These are phyloP conservation scores for Sphaeramia orbicularis DNA, from an alignment of 2,797 vertebrate species.

Conservation along the genomic window DNA sequence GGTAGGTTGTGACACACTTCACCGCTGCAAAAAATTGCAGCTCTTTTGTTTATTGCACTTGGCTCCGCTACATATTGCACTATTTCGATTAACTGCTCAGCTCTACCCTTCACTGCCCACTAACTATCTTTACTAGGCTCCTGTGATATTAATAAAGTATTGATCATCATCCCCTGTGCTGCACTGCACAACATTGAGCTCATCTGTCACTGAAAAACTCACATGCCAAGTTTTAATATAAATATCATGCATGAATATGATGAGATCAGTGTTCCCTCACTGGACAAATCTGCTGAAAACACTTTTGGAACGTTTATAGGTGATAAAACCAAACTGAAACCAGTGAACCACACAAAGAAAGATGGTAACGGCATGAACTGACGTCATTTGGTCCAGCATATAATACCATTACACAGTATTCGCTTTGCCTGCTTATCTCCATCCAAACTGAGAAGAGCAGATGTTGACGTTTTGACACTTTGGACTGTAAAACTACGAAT, in stretches of 20 bases:
- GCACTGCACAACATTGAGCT: no score
- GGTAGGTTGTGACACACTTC: no score
- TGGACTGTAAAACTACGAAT: constrained; percentile 21
- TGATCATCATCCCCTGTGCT: no score
- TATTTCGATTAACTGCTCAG: no score
- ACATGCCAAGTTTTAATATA: not conserved
- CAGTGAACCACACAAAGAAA: constrained; percentile 25
- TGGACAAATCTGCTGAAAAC: constrained; percentile 6
- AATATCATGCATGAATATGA: constrained; percentile 7
- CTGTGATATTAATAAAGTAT: no score
- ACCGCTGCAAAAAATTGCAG: no score
- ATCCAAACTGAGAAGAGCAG: constrained; percentile 27
- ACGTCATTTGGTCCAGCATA: constrained; percentile 8
- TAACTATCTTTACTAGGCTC: no score
- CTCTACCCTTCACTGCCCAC: no score
- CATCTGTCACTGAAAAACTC: no score
- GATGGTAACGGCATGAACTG: constrained; percentile 17
- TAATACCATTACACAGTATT: constrained; percentile 26
- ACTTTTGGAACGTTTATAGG: constrained; percentile 10
- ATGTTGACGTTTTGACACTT: constrained; percentile 39
- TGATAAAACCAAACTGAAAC: constrained; percentile 5
- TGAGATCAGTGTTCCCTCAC: not conserved
- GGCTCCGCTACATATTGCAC: no score
- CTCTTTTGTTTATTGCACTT: no score
- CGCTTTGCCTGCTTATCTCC: constrained; percentile 7